Percentiles rank a stretch among this genome's conserved stretches.
phyloP scores from a whole-genome alignment of 2,888 invertebrate genomes.

The Ormyrus rosae region DNA sequence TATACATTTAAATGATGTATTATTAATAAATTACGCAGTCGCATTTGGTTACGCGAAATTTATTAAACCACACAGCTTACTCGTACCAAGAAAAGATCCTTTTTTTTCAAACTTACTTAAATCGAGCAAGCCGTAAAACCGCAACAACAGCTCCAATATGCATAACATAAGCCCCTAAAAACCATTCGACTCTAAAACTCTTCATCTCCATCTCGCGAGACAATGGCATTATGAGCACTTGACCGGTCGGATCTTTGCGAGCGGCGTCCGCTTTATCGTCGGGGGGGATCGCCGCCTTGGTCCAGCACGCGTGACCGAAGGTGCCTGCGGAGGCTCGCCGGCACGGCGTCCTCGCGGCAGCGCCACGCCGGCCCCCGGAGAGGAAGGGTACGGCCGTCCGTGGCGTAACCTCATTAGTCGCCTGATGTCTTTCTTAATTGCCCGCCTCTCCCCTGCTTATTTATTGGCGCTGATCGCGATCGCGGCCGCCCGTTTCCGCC shows the following conservation, averaged over 20 bases:
- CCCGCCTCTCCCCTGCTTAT: slow-evolving; percentile 67
- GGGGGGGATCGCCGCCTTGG: slow-evolving; percentile 3
- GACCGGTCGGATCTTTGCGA: slow-evolving; percentile 12
- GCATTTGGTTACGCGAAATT: too few species aligned
- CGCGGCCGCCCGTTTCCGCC: slow-evolving; percentile 55
- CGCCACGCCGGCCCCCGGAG: not conserved
- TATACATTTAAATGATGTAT: too few species aligned
- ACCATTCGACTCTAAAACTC: too few species aligned
- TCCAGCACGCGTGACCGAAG: slow-evolving; percentile 4
- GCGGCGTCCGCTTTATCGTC: slow-evolving; percentile 8
- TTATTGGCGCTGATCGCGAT: slow-evolving; percentile 68
- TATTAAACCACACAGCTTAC: too few species aligned
- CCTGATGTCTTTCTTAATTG: slow-evolving; percentile 73
- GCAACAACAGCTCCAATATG: too few species aligned
- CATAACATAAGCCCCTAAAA: too few species aligned
- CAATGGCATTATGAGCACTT: slow-evolving; percentile 31
- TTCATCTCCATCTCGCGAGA: too few species aligned
- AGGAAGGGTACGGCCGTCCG: slow-evolving; percentile 53
- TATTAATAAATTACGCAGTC: too few species aligned
- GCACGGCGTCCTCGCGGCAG: too few species aligned
- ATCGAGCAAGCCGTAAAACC: too few species aligned
- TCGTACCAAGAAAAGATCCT: too few species aligned
- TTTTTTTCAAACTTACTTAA: too few species aligned
- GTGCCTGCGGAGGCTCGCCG: not conserved
- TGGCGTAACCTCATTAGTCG: slow-evolving; percentile 72